Percentiles rank a stretch among this genome's conserved stretches.
These are phyloP conservation scores for Xestobium rufovillosum DNA, from an alignment of 2,888 invertebrate species.

Conservation along the genomic window DNA sequence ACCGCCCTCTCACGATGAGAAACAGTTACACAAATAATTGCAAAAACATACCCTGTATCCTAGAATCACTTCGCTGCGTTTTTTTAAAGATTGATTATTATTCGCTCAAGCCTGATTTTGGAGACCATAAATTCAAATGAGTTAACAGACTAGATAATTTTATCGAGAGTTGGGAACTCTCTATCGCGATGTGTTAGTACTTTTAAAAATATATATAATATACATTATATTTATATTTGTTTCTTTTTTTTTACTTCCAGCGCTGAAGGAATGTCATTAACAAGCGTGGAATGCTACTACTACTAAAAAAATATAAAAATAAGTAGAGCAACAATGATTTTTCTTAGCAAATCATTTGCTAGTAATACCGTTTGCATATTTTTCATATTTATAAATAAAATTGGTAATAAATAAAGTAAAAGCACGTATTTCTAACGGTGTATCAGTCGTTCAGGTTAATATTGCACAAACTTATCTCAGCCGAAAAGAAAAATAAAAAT, in stretches of 20 bases:
- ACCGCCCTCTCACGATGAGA: constrained; percentile 38
- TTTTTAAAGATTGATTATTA: constrained; percentile 36
- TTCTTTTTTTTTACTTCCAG: constrained; percentile 39
- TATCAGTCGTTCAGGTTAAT: constrained; percentile 43
- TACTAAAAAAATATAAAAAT: constrained; percentile 24
- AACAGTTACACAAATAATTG: constrained; percentile 69
- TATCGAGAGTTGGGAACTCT: too few species aligned
- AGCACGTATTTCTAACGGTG: too few species aligned
- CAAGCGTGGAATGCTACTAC: constrained; percentile 41
- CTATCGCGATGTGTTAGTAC: too few species aligned
- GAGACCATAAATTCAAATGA: constrained; percentile 29
- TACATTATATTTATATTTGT: too few species aligned
- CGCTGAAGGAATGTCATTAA: constrained; percentile 41
- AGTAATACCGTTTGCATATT: constrained; percentile 6
- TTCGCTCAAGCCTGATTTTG: constrained; percentile 40
- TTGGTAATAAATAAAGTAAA: too few species aligned
- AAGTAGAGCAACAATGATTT: constrained; percentile 22
- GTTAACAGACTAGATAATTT: too few species aligned
- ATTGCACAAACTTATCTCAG: constrained; percentile 44
- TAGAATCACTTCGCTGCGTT: constrained; percentile 69
- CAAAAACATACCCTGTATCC: constrained; percentile 93
- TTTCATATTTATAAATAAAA: too few species aligned
- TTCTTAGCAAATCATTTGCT: constrained; percentile 23
- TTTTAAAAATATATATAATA: too few species aligned
- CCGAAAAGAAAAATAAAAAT: constrained; percentile 34